Conservation (phyloP, 1,140 invertebrate species). For the Scaptomyza pallida region DNA sequence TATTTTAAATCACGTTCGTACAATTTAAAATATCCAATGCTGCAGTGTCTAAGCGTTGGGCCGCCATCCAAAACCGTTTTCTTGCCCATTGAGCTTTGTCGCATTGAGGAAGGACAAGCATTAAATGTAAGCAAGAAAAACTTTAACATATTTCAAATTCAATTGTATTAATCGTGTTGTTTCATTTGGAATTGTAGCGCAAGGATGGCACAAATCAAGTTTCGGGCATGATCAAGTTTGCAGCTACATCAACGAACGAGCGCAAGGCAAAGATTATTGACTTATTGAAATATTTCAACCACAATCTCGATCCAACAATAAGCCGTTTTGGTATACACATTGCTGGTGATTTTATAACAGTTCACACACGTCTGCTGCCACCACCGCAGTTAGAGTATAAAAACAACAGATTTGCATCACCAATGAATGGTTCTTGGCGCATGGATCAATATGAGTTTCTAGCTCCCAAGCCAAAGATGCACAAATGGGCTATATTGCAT, state of each 20-base stretch:
- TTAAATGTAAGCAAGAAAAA: slow-evolving; percentile 62
- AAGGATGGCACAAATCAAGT: slow-evolving; percentile 86
- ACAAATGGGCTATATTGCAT: slow-evolving; percentile 72
- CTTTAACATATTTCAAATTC: neutral
- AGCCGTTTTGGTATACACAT: slow-evolving; percentile 87
- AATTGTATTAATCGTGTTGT: neutral
- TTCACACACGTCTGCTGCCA: slow-evolving; percentile 86
- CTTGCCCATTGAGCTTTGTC: slow-evolving; percentile 87
- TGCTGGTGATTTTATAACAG: slow-evolving; percentile 85
- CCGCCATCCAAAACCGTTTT: slow-evolving; percentile 85
- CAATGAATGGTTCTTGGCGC: slow-evolving; percentile 63
- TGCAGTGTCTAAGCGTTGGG: slow-evolving; percentile 88
- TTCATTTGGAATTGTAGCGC: slow-evolving; percentile 55
- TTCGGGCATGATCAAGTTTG: slow-evolving; percentile 87
- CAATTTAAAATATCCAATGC: slow-evolving; percentile 85
- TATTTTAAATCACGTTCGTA: slow-evolving; percentile 84
- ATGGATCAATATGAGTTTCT: slow-evolving; percentile 47
- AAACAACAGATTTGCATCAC: slow-evolving; percentile 18
- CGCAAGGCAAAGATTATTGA: slow-evolving; percentile 88
- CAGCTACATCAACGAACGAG: slow-evolving; percentile 86
- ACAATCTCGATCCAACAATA: slow-evolving; percentile 85
- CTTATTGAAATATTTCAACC: slow-evolving; percentile 84
- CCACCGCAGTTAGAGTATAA: slow-evolving; percentile 86
- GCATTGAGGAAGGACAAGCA: slow-evolving; percentile 86
- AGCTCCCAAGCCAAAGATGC: slow-evolving; percentile 26